A percentile compares a stretch with the other conserved stretches of the same genome.
Evolutionary conservation across 2,888 invertebrate genomes (phyloP).

Genomic region (Melieria omissa): DNA sequence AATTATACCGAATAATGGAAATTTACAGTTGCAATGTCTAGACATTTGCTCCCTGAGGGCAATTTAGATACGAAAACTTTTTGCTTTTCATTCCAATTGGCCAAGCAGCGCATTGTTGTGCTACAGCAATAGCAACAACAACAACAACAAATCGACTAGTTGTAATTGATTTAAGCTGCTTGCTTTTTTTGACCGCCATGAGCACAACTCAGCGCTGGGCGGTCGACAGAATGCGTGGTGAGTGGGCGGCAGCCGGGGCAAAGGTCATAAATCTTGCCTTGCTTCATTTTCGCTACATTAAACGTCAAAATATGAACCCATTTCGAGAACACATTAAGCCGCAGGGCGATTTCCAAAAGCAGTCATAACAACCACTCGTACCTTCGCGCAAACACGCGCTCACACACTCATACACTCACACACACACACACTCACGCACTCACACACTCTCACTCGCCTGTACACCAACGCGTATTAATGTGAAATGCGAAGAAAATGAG

Average conservation of each 20-base stretch:
- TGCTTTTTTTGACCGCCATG: slow-evolving; percentile 8
- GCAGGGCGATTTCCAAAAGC: slow-evolving; percentile 38
- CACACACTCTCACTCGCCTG: slow-evolving; percentile 17
- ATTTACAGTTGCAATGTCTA: too few relatives aligned
- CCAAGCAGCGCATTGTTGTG: too few relatives aligned
- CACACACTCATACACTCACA: neutral
- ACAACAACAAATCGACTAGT: too few relatives aligned
- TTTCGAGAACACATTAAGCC: slow-evolving; percentile 57
- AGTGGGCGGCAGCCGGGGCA: too few relatives aligned
- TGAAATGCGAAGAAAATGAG: slow-evolving; percentile 17
- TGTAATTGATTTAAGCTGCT: slow-evolving; percentile 7
- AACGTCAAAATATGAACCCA: slow-evolving; percentile 65
- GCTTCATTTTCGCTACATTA: slow-evolving; percentile 66
- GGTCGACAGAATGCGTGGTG: too few relatives aligned
- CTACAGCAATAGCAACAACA: too few relatives aligned
- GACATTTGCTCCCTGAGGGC: too few relatives aligned
- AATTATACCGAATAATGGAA: too few relatives aligned
- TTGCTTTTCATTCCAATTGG: too few relatives aligned
- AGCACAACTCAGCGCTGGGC: slow-evolving; percentile 53
- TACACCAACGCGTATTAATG: slow-evolving; percentile 20
- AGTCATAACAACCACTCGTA: neutral
- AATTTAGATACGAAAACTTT: too few relatives aligned
- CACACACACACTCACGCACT: neutral
- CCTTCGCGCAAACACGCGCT: slow-evolving; percentile 23
- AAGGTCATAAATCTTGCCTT: slow-evolving; percentile 35